phyloP scores from a whole-genome alignment of 2,888 invertebrate species.

The Phyto melanocephala region DNA sequence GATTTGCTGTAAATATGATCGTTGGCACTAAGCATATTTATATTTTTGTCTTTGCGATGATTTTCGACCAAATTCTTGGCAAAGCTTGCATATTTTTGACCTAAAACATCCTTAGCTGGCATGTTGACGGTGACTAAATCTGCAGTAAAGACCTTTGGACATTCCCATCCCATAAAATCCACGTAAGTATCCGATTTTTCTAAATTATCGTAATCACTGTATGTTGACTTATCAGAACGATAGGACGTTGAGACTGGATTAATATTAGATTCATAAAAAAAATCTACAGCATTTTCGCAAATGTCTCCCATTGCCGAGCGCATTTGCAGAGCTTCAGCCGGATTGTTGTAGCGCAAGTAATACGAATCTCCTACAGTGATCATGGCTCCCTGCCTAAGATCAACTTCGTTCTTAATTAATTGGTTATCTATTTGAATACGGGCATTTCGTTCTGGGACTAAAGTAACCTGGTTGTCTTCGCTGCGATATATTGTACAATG shows the following conservation, averaged over 20 bases:
- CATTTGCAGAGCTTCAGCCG: slow-evolving; percentile 91
- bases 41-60: slow-evolving; percentile 76
- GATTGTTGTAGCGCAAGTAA: slow-evolving; percentile 95
- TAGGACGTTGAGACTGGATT: slow-evolving; percentile 21
- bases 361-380: slow-evolving; percentile 93
- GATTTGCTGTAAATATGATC: slow-evolving; percentile 32
- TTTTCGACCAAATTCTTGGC: slow-evolving; percentile 82
- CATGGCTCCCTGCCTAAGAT: slow-evolving; percentile 93
- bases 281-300: slow-evolving; percentile 68
- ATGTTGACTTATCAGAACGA: neutral
- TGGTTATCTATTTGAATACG: slow-evolving; percentile 87
- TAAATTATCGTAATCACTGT: slow-evolving; percentile 38
- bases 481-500: slow-evolving; percentile 94
- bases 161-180: slow-evolving; percentile 79
- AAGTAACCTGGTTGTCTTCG: slow-evolving; percentile 87
- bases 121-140: slow-evolving; percentile 89
- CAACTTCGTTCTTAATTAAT: slow-evolving; percentile 85
- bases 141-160: slow-evolving; percentile 89
- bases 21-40: slow-evolving; percentile 64
- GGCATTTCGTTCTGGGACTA: slow-evolving; percentile 86
- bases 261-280: slow-evolving; percentile 72
- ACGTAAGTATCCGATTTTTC: slow-evolving; percentile 79
- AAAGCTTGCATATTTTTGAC: slow-evolving; percentile 83
- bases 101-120: slow-evolving; percentile 89
- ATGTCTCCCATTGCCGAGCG: slow-evolving; percentile 84